A percentile compares a stretch with the other conserved stretches of the same genome.
Evolutionary conservation across 2,113 vertebrate species (phyloP).

Genomic region (Dissostichus mawsoni): DNA sequence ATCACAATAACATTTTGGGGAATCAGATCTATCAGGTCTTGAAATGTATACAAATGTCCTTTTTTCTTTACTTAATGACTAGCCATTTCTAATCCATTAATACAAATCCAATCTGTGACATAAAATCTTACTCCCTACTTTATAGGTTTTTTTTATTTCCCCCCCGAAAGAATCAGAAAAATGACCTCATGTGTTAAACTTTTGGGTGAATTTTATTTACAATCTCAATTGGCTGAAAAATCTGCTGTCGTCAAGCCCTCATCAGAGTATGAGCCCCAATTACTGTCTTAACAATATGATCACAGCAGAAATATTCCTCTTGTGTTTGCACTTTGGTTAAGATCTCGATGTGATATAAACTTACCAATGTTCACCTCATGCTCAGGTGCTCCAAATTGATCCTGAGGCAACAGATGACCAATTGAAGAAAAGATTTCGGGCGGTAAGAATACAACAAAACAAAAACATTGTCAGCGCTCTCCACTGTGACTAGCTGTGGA

Average conservation of each 20-base stretch:
- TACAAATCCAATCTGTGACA: not conserved
- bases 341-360: not conserved
- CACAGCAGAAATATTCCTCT: not conserved
- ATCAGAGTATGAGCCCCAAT: not conserved
- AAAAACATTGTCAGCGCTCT: too few species aligned
- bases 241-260: not conserved
- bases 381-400: constrained; percentile 95
- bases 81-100: not conserved
- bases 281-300: not conserved
- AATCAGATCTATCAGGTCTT: not conserved
- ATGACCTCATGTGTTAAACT: not conserved
- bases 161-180: not conserved
- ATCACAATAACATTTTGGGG: not conserved
- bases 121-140: not conserved
- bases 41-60: not conserved
- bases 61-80: not conserved
- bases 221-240: not conserved
- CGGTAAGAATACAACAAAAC: constrained; percentile 80
- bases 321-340: not conserved
- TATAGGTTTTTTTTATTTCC: not conserved
- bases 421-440: constrained; percentile 97
- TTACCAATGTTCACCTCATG: not conserved
- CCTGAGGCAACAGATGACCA: constrained; percentile 97
- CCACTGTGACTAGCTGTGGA: not conserved
- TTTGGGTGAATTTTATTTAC: constrained; percentile 1